Percentiles rank a stretch among this genome's conserved stretches.
Conservation (phyloP, 2,113 vertebrate genomes). For the Corythoichthys intestinalis region DNA sequence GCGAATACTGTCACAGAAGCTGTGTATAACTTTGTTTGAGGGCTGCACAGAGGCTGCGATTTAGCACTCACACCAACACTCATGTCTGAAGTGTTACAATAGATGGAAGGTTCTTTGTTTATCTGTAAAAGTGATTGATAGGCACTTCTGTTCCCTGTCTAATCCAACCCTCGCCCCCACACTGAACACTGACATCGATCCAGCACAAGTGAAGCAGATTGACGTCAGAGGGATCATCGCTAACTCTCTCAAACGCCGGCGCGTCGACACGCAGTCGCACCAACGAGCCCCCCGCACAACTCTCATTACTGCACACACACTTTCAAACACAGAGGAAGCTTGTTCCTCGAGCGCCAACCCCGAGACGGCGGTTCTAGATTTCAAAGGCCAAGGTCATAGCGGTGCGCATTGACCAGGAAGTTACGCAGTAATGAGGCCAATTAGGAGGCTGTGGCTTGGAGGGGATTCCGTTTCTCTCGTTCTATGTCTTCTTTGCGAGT, state of each 20-base stretch:
- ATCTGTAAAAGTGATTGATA: conserved; percentile 9
- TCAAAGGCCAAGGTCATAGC: conserved; percentile 73
- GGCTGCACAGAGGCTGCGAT: neutral
- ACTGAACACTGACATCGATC: conserved; percentile 18
- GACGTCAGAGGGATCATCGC: conserved; percentile 25
- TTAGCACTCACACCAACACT: neutral
- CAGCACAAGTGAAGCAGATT: conserved; percentile 32
- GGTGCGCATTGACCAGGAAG: conserved; percentile 62
- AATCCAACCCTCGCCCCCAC: conserved; percentile 27
- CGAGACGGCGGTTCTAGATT: conserved; percentile 55
- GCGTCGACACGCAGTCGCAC: conserved; percentile 15
- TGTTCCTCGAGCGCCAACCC: conserved; percentile 50
- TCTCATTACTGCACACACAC: conserved; percentile 15
- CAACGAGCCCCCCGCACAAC: conserved; percentile 16
- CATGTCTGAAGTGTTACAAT: neutral
- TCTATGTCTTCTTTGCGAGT: conserved; percentile 28
- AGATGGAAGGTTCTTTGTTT: neutral
- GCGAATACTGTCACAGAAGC: conserved; percentile 3
- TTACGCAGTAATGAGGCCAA: conserved; percentile 70
- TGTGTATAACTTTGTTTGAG: neutral
- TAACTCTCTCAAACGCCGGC: conserved; percentile 18
- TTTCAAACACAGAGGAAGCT: conserved; percentile 46
- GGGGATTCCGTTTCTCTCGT: conserved; percentile 46
- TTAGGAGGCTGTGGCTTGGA: conserved; percentile 61
- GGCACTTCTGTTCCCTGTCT: conserved; percentile 9